A percentile compares a stretch with the other conserved stretches of the same genome.
These are phyloP conservation scores for Bombycilla garrulus DNA, from an alignment of 2,113 vertebrate species.

Conservation along the genomic window DNA sequence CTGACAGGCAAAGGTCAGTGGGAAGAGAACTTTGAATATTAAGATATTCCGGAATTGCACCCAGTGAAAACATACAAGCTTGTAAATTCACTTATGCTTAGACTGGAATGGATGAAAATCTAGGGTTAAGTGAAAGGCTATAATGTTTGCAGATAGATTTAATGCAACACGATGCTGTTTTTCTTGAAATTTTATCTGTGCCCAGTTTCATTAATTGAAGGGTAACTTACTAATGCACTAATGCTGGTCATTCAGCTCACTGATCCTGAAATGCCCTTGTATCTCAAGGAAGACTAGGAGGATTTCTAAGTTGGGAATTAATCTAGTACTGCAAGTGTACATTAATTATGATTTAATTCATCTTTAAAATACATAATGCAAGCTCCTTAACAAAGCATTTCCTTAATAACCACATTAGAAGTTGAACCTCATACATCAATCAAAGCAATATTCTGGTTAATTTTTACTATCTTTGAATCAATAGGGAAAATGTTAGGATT, in stretches of 20 bases:
- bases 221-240: neutral
- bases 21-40: neutral
- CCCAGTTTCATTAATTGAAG: neutral
- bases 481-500: neutral
- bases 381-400: conserved; percentile 66
- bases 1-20: neutral
- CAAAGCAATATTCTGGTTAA: conserved; percentile 45
- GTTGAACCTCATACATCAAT: conserved; percentile 11
- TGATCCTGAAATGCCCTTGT: neutral
- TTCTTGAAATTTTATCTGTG: neutral
- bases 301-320: conserved; percentile 32
- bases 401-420: conserved; percentile 51
- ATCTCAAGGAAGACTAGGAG: neutral
- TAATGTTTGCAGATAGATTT: neutral
- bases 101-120: neutral
- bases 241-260: neutral
- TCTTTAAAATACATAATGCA: conserved; percentile 73
- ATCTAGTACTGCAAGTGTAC: neutral
- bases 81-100: neutral
- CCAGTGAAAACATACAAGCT: neutral
- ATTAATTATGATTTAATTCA: conserved; percentile 67
- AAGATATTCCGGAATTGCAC: neutral
- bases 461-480: conserved; percentile 60
- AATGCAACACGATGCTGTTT: accelerated
- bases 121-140: neutral